Evolutionary conservation across 2,113 vertebrate genomes (phyloP).

Genomic region (Gobius niger): DNA sequence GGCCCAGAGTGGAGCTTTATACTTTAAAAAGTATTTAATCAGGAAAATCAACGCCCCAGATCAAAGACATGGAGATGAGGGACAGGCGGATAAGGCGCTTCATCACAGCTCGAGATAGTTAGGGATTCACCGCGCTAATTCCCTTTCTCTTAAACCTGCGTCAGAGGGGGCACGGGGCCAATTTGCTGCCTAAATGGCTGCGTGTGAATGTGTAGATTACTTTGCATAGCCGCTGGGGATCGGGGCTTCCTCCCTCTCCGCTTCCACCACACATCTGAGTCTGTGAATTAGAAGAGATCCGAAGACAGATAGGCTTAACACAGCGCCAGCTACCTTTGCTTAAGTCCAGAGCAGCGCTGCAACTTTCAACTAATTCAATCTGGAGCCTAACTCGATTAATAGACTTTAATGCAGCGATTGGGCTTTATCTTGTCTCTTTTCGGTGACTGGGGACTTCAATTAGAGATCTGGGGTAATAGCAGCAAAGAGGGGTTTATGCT

Average conservation of each 20-base stretch:
- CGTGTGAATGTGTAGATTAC: constrained; percentile 76
- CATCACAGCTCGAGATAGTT: constrained; percentile 77
- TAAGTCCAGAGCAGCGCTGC: constrained; percentile 66
- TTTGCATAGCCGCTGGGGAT: constrained; percentile 75
- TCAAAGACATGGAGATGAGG: constrained; percentile 78
- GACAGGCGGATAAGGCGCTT: constrained; percentile 74
- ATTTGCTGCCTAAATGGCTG: constrained; percentile 78
- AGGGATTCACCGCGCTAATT: constrained; percentile 74
- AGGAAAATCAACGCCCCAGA: constrained; percentile 77
- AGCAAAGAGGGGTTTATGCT: constrained; percentile 57
- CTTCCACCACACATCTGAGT: constrained; percentile 66
- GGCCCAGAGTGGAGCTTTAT: constrained; percentile 70
- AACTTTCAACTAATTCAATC: constrained; percentile 71
- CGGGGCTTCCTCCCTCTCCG: constrained; percentile 46
- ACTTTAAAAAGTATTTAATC: constrained; percentile 80
- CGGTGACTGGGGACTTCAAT: constrained; percentile 59
- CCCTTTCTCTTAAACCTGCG: constrained; percentile 75
- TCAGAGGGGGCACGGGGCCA: constrained; percentile 73
- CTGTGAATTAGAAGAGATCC: constrained; percentile 72
- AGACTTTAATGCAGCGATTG: constrained; percentile 69
- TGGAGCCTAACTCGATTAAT: constrained; percentile 71
- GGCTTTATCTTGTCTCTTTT: constrained; percentile 68
- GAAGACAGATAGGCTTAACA: constrained; percentile 74
- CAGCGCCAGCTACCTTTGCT: constrained; percentile 63
- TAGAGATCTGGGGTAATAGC: constrained; percentile 59